A percentile compares a stretch with the other conserved stretches of the same genome.
Evolutionary conservation across 2,113 vertebrate genomes (phyloP).

Genomic region (Perccottus glenii): DNA sequence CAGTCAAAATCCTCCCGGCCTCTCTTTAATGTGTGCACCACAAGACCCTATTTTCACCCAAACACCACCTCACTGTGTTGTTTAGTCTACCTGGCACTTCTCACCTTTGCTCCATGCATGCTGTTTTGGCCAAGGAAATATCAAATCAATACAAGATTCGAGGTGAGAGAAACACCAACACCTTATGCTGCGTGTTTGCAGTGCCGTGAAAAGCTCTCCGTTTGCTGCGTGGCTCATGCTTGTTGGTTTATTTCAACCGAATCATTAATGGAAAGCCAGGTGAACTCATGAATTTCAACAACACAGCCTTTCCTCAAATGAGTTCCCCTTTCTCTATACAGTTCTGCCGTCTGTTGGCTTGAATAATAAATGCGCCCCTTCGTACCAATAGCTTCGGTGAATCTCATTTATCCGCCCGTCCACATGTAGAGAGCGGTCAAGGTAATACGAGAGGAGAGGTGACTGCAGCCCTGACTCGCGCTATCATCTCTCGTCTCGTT

Average conservation of each 20-base stretch:
- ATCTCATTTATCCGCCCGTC: conserved; percentile 49
- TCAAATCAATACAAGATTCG: conserved; percentile 24
- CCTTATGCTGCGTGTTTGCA: neutral
- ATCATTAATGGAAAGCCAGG: conserved; percentile 31
- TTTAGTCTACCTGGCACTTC: neutral
- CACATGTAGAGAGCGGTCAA: conserved; percentile 53
- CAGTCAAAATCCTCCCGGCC: too few species aligned
- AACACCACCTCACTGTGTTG: neutral
- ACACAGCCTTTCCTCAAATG: conserved; percentile 25
- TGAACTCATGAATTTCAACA: conserved; percentile 18
- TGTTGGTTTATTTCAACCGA: neutral
- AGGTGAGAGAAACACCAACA: conserved; percentile 18
- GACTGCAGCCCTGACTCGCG: conserved; percentile 50
- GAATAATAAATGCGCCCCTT: conserved; percentile 63
- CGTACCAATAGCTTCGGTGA: conserved; percentile 49
- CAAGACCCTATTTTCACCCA: too few species aligned
- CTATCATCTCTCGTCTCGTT: conserved; percentile 22
- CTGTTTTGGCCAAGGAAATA: conserved; percentile 10
- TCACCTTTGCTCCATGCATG: neutral
- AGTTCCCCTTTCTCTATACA: conserved; percentile 26
- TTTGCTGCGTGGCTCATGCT: neutral
- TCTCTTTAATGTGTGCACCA: too few species aligned
- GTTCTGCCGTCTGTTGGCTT: conserved; percentile 56
- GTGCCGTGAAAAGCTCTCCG: neutral
- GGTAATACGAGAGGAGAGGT: conserved; percentile 52